phyloP scores from a whole-genome alignment of 2,888 invertebrate species.

The Chymomyza procnemis region DNA sequence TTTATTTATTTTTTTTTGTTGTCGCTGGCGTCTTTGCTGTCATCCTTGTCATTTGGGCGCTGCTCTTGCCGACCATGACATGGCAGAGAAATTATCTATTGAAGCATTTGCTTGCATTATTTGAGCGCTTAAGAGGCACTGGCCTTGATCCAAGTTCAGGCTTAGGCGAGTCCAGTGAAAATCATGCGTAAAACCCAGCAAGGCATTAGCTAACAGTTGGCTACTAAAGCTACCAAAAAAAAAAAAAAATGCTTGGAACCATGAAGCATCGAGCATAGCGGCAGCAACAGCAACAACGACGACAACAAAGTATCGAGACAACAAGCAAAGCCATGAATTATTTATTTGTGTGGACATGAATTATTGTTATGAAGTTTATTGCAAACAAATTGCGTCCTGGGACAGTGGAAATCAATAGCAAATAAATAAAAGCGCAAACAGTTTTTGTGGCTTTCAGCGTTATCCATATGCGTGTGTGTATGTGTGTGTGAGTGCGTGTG shows the following conservation, averaged over 20 bases:
- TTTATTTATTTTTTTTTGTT: not conserved
- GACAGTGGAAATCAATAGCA: conserved; percentile 73
- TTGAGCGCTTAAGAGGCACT: not conserved
- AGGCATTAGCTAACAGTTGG: conserved; percentile 32
- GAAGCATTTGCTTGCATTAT: not conserved
- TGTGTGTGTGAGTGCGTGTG: not conserved
- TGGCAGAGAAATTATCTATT: conserved; percentile 44
- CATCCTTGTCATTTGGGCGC: not conserved
- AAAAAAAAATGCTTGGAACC: not conserved
- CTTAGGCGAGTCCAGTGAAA: not conserved
- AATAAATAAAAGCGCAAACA: conserved; percentile 73
- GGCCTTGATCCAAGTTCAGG: not conserved
- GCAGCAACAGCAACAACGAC: not conserved
- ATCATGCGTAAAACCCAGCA: conserved; percentile 5
- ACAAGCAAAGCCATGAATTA: conserved; percentile 65
- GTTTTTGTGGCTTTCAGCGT: conserved; percentile 65
- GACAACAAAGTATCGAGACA: conserved; percentile 4
- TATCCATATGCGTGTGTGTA: too few relatives aligned
- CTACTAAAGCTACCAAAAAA: not conserved
- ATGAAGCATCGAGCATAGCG: not conserved
- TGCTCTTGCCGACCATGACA: not conserved
- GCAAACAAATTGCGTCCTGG: conserved; percentile 75
- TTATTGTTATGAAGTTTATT: conserved; percentile 75
- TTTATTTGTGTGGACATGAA: conserved; percentile 74
- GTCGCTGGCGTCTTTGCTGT: not conserved